phyloP scores from a whole-genome alignment of 1,140 invertebrate species.

The Drosophila setifemur region DNA sequence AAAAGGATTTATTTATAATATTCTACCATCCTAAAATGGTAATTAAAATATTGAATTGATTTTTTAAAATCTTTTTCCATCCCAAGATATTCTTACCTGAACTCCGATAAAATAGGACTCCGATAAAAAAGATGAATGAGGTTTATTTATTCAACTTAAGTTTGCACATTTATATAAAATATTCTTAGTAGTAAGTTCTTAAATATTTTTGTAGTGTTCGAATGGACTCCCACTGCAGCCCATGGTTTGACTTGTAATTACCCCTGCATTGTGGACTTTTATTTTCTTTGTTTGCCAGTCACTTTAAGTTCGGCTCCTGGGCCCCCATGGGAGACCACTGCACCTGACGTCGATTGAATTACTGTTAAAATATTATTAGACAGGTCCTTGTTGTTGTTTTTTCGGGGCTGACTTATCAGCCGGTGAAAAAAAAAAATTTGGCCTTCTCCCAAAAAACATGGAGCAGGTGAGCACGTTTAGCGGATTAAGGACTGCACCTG shows the following conservation, averaged over 20 bases:
- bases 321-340: constrained; percentile 4
- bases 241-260: constrained; percentile 65
- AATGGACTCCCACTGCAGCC: constrained; percentile 15
- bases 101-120: too few species aligned
- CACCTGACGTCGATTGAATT: constrained; percentile 60
- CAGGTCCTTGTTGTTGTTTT: constrained; percentile 41
- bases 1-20: too few species aligned
- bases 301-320: constrained; percentile 17
- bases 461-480: background rate
- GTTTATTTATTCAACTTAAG: too few species aligned
- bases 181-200: background rate
- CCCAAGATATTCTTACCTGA: too few species aligned
- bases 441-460: background rate
- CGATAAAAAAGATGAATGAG: too few species aligned
- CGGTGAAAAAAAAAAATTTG: background rate
- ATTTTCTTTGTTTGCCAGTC: constrained; percentile 42
- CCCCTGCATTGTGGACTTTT: constrained; percentile 71
- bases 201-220: background rate
- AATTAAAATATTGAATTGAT: too few species aligned
- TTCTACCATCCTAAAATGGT: too few species aligned
- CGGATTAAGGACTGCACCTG: constrained; percentile 14
- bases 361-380: constrained; percentile 69
- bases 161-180: too few species aligned
- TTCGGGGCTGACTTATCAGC: constrained; percentile 18
- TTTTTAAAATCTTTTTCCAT: too few species aligned